phyloP scores from a whole-genome alignment of 2,797 vertebrate genomes.

The Microcaecilia unicolor region DNA sequence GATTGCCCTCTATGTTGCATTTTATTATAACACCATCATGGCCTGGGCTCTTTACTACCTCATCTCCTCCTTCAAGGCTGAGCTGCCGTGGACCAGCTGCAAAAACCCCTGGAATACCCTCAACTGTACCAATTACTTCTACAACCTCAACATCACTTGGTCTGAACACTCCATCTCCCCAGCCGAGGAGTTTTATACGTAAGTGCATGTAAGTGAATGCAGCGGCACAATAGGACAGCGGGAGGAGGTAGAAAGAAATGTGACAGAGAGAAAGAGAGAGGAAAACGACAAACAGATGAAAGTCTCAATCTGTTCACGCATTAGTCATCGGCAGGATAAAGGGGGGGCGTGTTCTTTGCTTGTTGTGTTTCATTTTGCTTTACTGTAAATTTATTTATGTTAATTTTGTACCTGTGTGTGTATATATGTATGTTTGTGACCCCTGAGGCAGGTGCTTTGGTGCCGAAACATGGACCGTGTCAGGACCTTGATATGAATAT shows the following conservation, averaged over 20 bases:
- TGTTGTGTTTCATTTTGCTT: too few relatives aligned
- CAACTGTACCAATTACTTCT: slow-evolving; percentile 86
- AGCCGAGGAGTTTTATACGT: slow-evolving; percentile 97
- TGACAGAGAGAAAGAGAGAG: background rate
- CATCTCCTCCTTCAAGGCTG: slow-evolving; percentile 76
- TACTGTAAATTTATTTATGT: too few relatives aligned
- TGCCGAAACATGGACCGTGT: too few relatives aligned
- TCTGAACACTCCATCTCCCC: slow-evolving; percentile 78
- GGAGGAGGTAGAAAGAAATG: background rate
- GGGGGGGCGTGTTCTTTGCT: too few relatives aligned
- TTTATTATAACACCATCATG: slow-evolving; percentile 99
- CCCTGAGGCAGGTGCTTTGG: too few relatives aligned
- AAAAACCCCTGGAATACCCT: slow-evolving; percentile 85
- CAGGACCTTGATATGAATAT: too few relatives aligned
- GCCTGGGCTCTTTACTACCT: slow-evolving; percentile 98
- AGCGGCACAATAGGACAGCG: background rate
- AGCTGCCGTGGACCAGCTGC: slow-evolving; percentile 90
- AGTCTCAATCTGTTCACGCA: too few relatives aligned
- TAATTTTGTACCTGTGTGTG: too few relatives aligned
- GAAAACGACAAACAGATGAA: background rate
- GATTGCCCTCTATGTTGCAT: slow-evolving; percentile 87
- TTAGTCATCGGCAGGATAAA: too few relatives aligned
- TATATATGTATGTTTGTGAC: too few relatives aligned
- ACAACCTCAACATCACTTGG: slow-evolving; percentile 76
- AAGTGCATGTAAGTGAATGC: slow-evolving; percentile 76